Conservation (phyloP, 2,113 vertebrate genomes). For the Gadus chalcogrammus region DNA sequence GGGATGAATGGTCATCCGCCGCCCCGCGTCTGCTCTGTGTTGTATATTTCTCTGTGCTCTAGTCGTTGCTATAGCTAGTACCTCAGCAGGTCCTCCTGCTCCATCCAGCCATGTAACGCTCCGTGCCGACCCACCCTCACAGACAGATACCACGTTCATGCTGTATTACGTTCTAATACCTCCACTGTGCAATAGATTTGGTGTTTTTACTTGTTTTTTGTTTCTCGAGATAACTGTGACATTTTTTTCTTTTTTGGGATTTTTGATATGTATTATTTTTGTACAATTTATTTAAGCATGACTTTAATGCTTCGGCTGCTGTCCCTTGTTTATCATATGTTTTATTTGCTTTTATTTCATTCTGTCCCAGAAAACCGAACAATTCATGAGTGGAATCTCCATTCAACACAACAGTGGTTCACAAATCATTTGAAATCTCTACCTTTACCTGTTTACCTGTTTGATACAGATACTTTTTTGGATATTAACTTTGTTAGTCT, state of each 20-base stretch:
- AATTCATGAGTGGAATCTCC: conserved; percentile 1
- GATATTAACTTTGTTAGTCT: background rate
- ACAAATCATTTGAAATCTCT: too few species aligned
- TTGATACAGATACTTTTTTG: background rate
- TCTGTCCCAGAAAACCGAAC: conserved; percentile 15
- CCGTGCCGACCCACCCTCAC: conserved; percentile 10
- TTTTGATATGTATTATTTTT: conserved; percentile 45
- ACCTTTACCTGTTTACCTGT: conserved; percentile 5
- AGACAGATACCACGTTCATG: conserved; percentile 27
- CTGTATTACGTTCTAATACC: conserved; percentile 46
- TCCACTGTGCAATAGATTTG: conserved; percentile 73
- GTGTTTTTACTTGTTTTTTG: conserved; percentile 45
- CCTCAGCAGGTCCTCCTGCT: conserved; percentile 5
- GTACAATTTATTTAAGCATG: conserved; percentile 42
- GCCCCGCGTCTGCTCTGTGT: conserved; percentile 1
- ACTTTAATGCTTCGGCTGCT: conserved; percentile 5
- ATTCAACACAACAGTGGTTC: too few species aligned
- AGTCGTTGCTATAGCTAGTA: conserved; percentile 1
- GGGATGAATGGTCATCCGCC: background rate
- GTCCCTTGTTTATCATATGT: conserved; percentile 6
- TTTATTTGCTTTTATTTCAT: conserved; percentile 17
- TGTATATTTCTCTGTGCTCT: background rate
- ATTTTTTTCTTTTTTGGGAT: conserved; percentile 18
- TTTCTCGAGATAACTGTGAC: conserved; percentile 45
- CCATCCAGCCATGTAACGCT: background rate